Conservation (phyloP, 2,113 vertebrate species). For the Sturnus vulgaris region DNA sequence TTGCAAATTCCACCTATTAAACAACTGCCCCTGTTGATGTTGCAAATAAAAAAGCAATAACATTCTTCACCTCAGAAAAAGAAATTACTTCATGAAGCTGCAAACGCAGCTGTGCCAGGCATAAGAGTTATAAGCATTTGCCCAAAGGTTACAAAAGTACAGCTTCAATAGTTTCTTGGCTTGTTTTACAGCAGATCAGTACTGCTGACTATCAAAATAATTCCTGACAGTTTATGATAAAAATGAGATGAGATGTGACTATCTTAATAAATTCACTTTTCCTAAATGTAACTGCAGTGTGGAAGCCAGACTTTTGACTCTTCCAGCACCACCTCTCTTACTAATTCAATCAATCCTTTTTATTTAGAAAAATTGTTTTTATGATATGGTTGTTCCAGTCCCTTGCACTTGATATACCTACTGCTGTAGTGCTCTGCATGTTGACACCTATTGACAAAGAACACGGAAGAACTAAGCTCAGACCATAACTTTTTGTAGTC, state of each 20-base stretch:
- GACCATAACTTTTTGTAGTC: neutral
- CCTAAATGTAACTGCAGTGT: neutral
- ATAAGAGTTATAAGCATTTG: neutral
- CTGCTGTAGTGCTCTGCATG: rapidly evolving
- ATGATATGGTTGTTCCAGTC: neutral
- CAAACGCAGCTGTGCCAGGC: neutral
- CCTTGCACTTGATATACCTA: neutral
- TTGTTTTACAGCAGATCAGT: neutral
- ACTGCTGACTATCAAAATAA: neutral
- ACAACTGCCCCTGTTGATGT: neutral
- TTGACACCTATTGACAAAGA: neutral
- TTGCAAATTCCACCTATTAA: neutral
- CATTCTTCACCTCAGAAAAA: neutral
- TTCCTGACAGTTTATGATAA: neutral
- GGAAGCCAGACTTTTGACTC: neutral
- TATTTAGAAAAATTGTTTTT: neutral
- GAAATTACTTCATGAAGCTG: neutral
- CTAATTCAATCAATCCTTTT: neutral
- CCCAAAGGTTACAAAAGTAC: neutral
- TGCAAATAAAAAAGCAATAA: neutral
- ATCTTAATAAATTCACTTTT: neutral
- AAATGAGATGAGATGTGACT: neutral
- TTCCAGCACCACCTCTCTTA: neutral
- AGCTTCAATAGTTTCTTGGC: neutral
- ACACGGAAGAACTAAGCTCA: neutral